Base-by-base conservation (phyloP, 2,888 invertebrate species). In the Coleophora deauratella region DNA sequence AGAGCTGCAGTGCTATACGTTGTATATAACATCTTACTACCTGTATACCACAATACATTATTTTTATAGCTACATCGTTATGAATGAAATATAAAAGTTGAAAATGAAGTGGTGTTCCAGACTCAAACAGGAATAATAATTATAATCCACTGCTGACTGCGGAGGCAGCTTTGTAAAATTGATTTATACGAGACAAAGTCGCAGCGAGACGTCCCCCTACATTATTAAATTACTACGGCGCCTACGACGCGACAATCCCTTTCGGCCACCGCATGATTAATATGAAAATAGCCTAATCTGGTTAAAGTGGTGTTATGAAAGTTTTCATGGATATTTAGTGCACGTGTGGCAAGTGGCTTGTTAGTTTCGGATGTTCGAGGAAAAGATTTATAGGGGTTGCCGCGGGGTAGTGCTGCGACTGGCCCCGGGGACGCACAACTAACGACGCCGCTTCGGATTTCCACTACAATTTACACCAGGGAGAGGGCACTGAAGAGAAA, bases 301-400 rank as follows among this genome's bases (percentile, higher is more conserved):
- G 71, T 73, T 71, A 66, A 72, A 72, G 65, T 63, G 64, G 66
- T 66, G 66, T 75, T 73, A 73, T 71, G 67, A 72, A 78, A 77
- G 71, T 77, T 79, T 73, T 65, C 57, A 55, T 55, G 61, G 71
- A 76, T 75, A 78, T 78, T 75, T 76, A 76, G 59, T 61, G 54
- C 44, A 47, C 56, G 62, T 45, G 49, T 48, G 45, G 50, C 48
- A 48, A 43, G 42, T 47, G 70, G 75, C 74, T 80, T 78, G 82
- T 82, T 84, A 82, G 77, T 76, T 71, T 76, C 60, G 75, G 69
- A 62, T 69, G 71, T 70, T 71, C 66, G 71, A 66, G 71, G 71
- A 78, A 74, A 75, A 82, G 85, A 84, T 84, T 84, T 82, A 82
- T 82, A 72, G 70, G 72, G 80, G 82, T 81, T 67, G 62, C 64